Conservation (phyloP, 2,797 vertebrate genomes). For the Rachycentron canadum region DNA sequence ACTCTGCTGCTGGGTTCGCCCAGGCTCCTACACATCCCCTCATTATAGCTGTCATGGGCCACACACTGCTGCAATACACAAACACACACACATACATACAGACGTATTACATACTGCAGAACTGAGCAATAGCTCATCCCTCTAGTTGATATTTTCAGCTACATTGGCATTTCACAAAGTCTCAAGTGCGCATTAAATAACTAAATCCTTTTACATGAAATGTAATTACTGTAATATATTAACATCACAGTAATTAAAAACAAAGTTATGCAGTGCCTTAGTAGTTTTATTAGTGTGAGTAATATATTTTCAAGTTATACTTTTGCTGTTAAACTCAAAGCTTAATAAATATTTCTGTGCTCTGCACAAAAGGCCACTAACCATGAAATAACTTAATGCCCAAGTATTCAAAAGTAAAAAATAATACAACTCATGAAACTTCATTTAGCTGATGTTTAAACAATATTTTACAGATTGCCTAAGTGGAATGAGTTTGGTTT, state of each 20-base stretch:
- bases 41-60: conserved; percentile 59
- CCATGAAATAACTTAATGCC: too few species aligned
- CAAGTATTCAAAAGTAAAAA: background rate
- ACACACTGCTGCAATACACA: conserved; percentile 49
- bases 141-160: conserved; percentile 21
- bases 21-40: conserved; percentile 58
- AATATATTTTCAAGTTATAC: background rate
- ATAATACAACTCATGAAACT: background rate
- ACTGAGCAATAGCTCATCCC: conserved; percentile 17
- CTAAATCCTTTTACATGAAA: background rate
- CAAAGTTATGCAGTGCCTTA: background rate
- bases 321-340: background rate
- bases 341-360: background rate
- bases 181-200: background rate
- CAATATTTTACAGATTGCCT: background rate
- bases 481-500: background rate
- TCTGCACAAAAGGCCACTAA: too few species aligned
- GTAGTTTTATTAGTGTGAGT: background rate
- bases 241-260: background rate
- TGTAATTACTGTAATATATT: background rate
- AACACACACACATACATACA: conserved; percentile 26
- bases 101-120: conserved; percentile 6
- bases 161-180: conserved; percentile 22
- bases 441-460: background rate
- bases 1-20: conserved; percentile 59